phyloP scores from a whole-genome alignment of 2,888 invertebrate species.

The Thymelicus lineola region DNA sequence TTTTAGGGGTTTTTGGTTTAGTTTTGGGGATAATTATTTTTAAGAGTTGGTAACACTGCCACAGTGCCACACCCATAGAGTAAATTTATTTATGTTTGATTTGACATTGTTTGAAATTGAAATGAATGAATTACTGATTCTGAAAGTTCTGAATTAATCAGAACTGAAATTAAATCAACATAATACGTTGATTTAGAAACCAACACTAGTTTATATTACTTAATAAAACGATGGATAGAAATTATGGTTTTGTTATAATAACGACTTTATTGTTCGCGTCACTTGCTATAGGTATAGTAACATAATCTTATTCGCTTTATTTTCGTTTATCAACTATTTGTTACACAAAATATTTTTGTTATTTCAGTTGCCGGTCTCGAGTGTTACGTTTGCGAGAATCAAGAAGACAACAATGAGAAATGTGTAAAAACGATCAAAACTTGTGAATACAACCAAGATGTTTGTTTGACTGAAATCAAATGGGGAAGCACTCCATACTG shows the following conservation, averaged over 20 bases:
- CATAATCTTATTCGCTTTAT: not conserved
- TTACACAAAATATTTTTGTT: slow-evolving; percentile 21
- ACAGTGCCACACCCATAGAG: too few relatives aligned
- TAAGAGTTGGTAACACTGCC: too few relatives aligned
- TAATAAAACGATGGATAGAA: not conserved
- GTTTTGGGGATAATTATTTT: too few relatives aligned
- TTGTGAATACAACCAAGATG: slow-evolving; percentile 94
- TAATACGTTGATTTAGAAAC: not conserved
- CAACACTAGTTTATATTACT: not conserved
- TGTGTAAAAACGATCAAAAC: slow-evolving; percentile 96
- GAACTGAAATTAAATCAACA: not conserved
- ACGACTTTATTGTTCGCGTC: not conserved
- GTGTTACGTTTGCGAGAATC: slow-evolving; percentile 97
- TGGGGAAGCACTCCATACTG: slow-evolving; percentile 99
- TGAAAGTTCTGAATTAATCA: too few relatives aligned
- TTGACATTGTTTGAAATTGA: too few relatives aligned
- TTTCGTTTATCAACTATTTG: not conserved
- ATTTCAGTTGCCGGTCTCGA: slow-evolving; percentile 89
- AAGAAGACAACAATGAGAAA: slow-evolving; percentile 96
- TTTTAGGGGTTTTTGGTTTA: too few relatives aligned
- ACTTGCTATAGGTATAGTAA: not conserved
- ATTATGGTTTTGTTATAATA: not conserved
- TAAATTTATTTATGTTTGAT: too few relatives aligned
- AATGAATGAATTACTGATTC: too few relatives aligned
- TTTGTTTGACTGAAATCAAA: slow-evolving; percentile 94